Evolutionary conservation across 2,888 invertebrate genomes (phyloP).

Genomic region (Cerceris rybyensis): DNA sequence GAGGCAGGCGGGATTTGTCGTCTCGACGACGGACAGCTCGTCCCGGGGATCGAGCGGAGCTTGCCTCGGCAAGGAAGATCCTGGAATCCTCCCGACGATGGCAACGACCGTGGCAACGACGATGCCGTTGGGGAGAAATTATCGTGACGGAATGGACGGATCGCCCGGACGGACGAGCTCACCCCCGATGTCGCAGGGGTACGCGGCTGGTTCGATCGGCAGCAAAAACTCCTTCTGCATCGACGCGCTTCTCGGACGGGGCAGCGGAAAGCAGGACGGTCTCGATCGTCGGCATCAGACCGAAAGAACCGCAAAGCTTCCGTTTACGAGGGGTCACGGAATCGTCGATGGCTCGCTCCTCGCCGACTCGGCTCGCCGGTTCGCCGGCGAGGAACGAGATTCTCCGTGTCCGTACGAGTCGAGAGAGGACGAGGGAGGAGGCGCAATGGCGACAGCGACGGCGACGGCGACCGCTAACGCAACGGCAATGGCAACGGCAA

Average conservation of each 20-base stretch:
- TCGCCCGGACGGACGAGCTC: conserved; percentile 59
- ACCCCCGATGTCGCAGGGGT: conserved; percentile 54
- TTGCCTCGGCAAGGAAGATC: conserved; percentile 54
- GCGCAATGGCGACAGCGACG: neutral
- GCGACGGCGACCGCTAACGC: neutral
- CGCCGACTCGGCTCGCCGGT: conserved; percentile 9
- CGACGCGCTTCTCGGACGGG: conserved; percentile 91
- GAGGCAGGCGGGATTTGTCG: conserved; percentile 19
- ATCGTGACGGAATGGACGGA: conserved; percentile 38
- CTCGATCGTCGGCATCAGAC: conserved; percentile 35
- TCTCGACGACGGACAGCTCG: too few relatives aligned
- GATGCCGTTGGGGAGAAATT: conserved; percentile 40
- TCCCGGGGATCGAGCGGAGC: neutral
- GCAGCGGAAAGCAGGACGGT: conserved; percentile 67
- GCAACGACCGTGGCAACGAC: conserved; percentile 34
- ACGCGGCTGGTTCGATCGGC: conserved; percentile 46
- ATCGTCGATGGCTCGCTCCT: neutral
- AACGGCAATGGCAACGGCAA: neutral
- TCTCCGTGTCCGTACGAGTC: conserved; percentile 37
- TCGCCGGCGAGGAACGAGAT: conserved; percentile 29
- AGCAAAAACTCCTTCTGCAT: conserved; percentile 92
- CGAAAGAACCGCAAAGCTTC: conserved; percentile 5
- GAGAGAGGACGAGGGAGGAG: neutral
- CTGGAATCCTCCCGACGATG: conserved; percentile 46
- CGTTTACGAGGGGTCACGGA: conserved; percentile 11